Percentiles rank a stretch among this genome's conserved stretches.
Conservation (phyloP, 30 jellyfish, hydroid and myxozoan genomes). For the Hydra vulgaris region DNA sequence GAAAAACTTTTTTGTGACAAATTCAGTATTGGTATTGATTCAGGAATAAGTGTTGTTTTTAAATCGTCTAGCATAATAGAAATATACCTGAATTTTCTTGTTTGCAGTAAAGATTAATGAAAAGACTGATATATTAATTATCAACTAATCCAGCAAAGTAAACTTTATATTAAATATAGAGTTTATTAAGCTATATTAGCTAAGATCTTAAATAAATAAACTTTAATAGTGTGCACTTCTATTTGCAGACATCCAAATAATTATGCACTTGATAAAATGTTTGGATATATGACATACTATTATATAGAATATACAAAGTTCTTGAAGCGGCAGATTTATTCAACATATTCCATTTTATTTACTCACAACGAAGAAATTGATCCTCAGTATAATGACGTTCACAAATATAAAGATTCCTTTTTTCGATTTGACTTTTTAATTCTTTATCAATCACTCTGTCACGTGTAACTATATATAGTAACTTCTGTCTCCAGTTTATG, state of each 20-base stretch:
- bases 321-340: neutral
- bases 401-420: slow-evolving; percentile 29
- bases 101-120: neutral
- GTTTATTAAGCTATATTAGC: neutral
- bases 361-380: neutral
- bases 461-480: slow-evolving; percentile 29
- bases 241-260: neutral
- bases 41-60: too few relatives aligned
- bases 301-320: neutral
- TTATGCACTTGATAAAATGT: neutral
- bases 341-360: neutral
- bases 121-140: neutral
- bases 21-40: too few relatives aligned
- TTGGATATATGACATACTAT: neutral
- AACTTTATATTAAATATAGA: neutral
- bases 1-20: too few relatives aligned
- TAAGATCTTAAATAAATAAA: neutral
- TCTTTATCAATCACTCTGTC: slow-evolving; percentile 39
- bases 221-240: neutral
- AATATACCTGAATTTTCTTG: neutral
- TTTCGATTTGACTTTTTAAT: slow-evolving; percentile 31
- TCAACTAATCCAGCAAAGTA: neutral
- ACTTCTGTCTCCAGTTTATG: slow-evolving; percentile 46
- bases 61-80: neutral
- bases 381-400: slow-evolving; percentile 33